Base-by-base conservation (phyloP, 1,140 invertebrate species). In the Meloidogyne floridensis region DNA sequence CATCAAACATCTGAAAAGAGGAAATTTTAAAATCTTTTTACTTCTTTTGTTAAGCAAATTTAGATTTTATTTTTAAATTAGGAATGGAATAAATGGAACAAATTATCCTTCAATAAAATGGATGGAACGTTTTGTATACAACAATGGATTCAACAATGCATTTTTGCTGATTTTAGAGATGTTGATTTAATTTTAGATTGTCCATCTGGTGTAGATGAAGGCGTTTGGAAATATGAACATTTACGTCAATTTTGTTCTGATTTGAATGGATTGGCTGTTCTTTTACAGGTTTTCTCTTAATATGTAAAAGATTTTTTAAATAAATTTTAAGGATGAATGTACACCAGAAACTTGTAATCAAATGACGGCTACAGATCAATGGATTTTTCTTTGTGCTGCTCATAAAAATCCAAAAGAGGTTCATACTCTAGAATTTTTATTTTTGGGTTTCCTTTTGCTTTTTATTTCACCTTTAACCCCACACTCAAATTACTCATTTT, bases 161-260 rank as follows among this genome's bases (percentile, higher is more conserved):
- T 99, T 82, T 93, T 95, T 84, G 93, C 93, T 84, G 95, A 99
- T 92, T 95, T 95, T 47, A 93, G 94, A 32, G 95, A 97, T 92
- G 94, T 99, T 77, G 96, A 98, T 86, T 93, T 94, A 56, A 98
- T 99, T 88, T 91, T 99, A 13, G 95, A 93, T 85, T 95, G 97
- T 91, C 98, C 98, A 18, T 96, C 98, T 86, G 94, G 94, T 10
- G 96, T 98, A 91, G 97, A 99, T 91, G 96, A 98, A 91, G 97
- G 97, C 59, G 96, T 98, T 10, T 99, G 98, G 98, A 99, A 99
- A 92, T 99, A 99, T 91, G 98, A 99, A 92, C 98, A 99, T 92
- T 92, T 99, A 56, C 93, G 94, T 93, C 94, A 91, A 78, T 75
- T 87, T 59, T 80, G 79, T 56, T 54, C 59, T 95, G 97, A 99